A percentile compares a stretch with the other conserved stretches of the same genome.
Conservation (phyloP, 1,140 invertebrate genomes). For the Cheumatopsyche charites region DNA sequence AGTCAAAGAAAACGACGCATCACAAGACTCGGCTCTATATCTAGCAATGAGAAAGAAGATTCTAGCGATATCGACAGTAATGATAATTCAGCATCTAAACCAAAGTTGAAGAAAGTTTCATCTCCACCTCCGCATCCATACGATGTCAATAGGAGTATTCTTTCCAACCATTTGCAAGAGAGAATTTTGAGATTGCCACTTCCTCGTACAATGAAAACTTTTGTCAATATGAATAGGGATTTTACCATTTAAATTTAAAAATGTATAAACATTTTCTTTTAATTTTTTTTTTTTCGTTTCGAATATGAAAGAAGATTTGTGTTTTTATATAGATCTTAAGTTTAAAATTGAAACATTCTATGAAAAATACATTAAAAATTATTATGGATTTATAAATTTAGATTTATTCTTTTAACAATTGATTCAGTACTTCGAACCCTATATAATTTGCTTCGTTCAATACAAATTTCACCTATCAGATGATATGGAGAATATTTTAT, state of each 20-base stretch:
- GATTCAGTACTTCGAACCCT: no score
- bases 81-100: background rate
- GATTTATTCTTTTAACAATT: no score
- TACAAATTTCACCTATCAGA: no score
- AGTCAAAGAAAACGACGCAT: constrained; percentile 42
- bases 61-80: constrained; percentile 37
- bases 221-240: constrained; percentile 44
- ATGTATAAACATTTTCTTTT: no score
- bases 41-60: constrained; percentile 23
- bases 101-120: constrained; percentile 39
- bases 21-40: constrained; percentile 16
- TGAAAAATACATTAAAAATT: no score
- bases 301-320: no score
- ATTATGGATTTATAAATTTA: no score
- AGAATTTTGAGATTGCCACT: constrained; percentile 40
- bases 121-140: constrained; percentile 36
- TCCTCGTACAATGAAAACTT: constrained; percentile 39
- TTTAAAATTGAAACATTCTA: no score
- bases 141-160: constrained; percentile 30
- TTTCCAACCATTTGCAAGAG: constrained; percentile 30
- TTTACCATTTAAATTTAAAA: constrained; percentile 8
- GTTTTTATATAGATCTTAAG: no score
- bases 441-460: no score
- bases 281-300: no score
- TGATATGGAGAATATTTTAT: no score